phyloP scores from a whole-genome alignment of 2,797 vertebrate species.

The Avahi laniger region DNA sequence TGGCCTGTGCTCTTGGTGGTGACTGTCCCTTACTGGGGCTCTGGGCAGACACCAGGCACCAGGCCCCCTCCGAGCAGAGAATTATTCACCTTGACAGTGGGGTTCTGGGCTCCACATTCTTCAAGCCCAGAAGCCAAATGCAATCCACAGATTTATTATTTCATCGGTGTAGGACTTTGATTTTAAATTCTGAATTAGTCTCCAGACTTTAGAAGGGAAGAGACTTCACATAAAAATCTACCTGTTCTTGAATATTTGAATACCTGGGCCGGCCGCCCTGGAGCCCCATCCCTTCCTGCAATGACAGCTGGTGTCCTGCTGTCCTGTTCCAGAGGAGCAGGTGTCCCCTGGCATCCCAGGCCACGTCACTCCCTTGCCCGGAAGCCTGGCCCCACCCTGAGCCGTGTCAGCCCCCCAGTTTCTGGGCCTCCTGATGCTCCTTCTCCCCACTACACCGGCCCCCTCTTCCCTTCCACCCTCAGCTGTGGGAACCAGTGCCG shows the following conservation, averaged over 20 bases:
- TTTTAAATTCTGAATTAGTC: neutral
- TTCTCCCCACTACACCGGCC: neutral
- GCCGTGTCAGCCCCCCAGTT: neutral
- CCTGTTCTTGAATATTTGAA: neutral
- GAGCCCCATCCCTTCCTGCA: neutral
- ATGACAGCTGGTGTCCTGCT: neutral
- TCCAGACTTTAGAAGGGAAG: neutral
- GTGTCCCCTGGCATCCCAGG: neutral
- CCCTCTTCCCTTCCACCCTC: neutral
- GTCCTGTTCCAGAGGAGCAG: neutral
- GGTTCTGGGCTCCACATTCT: neutral
- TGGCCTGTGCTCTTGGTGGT: neutral
- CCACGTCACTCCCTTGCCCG: neutral
- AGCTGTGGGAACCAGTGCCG: neutral
- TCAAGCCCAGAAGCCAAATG: neutral
- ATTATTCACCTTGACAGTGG: neutral
- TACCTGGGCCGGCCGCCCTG: neutral
- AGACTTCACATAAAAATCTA: neutral
- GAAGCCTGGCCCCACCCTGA: neutral
- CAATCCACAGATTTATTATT: neutral
- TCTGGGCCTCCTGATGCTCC: neutral
- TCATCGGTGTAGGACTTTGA: neutral
- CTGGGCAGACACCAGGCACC: neutral
- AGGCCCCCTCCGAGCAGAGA: neutral
- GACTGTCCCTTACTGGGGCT: neutral